These are phyloP conservation scores for Leuciscus waleckii DNA, from an alignment of 2,797 vertebrate species.

Conservation along the genomic window DNA sequence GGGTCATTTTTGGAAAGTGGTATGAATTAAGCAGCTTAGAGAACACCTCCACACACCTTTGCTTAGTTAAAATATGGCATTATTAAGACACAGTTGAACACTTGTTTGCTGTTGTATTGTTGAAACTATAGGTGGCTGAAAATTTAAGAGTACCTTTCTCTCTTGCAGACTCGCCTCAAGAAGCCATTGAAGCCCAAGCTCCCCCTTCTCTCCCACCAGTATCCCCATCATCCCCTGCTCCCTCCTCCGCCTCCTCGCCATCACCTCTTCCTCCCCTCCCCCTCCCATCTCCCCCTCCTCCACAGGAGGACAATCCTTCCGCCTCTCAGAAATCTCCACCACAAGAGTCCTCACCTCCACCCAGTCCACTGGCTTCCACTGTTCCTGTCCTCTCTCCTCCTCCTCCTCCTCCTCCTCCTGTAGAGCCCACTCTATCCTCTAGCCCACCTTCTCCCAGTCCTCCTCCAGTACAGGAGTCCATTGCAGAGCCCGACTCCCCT, in stretches of 20 bases:
- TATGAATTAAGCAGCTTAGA: neutral
- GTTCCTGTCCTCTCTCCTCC: constrained; percentile 66
- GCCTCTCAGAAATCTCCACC: constrained; percentile 51
- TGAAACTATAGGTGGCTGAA: neutral
- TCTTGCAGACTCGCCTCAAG: constrained; percentile 72
- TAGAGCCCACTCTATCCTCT: constrained; percentile 76
- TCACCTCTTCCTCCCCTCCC: constrained; percentile 78
- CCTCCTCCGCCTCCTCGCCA: constrained; percentile 75
- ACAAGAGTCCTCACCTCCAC: constrained; percentile 62
- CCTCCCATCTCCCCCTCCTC: constrained; percentile 72
- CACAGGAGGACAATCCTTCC: constrained; percentile 65
- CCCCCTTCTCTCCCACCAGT: constrained; percentile 66
- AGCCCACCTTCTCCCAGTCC: constrained; percentile 69
- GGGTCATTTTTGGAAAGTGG: constrained; percentile 20
- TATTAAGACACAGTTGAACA: neutral
- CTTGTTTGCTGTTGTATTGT: neutral
- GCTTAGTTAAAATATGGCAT: constrained; percentile 23
- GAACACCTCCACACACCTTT: neutral
- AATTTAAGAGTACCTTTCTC: constrained; percentile 36
- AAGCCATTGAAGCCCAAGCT: constrained; percentile 68
- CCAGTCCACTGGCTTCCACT: constrained; percentile 59
- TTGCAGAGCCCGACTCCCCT: constrained; percentile 79
- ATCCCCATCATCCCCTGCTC: constrained; percentile 55
- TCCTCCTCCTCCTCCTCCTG: constrained; percentile 41
- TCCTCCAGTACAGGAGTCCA: constrained; percentile 61